Evolutionary conservation across 1,140 invertebrate species (phyloP), one percentile per base, ranked within the genome.

Genomic region (Ptiloglossa arizonensis): DNA sequence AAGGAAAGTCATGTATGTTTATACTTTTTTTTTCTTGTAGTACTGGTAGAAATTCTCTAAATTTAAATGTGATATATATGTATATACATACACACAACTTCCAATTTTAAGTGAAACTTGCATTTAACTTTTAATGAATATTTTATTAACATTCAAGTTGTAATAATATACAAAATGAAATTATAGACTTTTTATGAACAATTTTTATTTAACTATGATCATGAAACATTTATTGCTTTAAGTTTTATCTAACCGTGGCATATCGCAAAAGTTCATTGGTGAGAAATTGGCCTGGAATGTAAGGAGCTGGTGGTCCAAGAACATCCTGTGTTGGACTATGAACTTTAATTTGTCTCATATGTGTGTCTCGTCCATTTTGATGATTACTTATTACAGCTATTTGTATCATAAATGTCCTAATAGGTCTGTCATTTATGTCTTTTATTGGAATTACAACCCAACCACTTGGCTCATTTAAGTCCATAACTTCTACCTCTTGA

Each of bases 331-430:
- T 96, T 0, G 98, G 98, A 52, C 98, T 98, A 90, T 99, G 97
- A 60, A 99, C 96, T 92, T 98, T 98, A 59, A 99, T 99, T 92
- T 99, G 98, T 60, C 99, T 94, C 94, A 99, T 97, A 90, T 99
- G 99, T 11, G 98, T 99, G 88, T 99, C 99, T 69, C 99, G 92
- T 19, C 99, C 99, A 94, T 99, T 99, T 91, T 99, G 99, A 93
- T 99, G 98, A 93, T 99, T 99, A 74, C 97, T 98, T 17, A 99
- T 95, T 1, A 98, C 97, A n/a, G 98, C 97, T 87, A 98, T 97
- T 93, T 99, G 98, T 52, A 99, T 95, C 97, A 99, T 98, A 87
- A 98, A 99, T 38, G 98, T 98, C 82, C 98, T 94, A 48, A 99
- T 97, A 6, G 97, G 97, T 85, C 95, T 95, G 38, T 97, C 96